These are phyloP conservation scores for Pomatostomus ruficeps DNA, from an alignment of 2,113 vertebrate species.

Conservation along the genomic window DNA sequence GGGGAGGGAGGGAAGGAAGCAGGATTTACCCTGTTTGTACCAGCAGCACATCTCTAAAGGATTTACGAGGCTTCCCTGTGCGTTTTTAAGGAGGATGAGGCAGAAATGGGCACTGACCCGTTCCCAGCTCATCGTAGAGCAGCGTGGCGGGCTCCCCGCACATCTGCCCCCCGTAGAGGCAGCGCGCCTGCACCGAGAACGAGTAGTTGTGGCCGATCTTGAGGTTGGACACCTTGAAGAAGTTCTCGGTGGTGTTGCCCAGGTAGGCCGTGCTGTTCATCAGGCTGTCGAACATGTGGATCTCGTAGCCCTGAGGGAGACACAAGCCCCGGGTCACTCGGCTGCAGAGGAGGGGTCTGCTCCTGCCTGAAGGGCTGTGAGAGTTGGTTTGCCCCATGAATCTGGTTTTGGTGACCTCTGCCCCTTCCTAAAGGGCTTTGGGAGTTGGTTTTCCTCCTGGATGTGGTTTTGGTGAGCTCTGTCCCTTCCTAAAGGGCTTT, in stretches of 20 bases:
- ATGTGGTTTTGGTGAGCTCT: too few species aligned
- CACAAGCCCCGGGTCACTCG: background rate
- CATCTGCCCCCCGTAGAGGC: constrained; percentile 85
- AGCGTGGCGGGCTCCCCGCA: constrained; percentile 88
- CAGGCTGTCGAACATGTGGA: constrained; percentile 85
- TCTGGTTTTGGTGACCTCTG: too few species aligned
- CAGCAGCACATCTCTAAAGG: rapidly evolving
- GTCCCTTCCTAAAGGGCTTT: background rate
- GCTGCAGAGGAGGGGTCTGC: background rate
- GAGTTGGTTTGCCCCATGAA: background rate
- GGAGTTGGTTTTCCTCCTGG: too few species aligned
- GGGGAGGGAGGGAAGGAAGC: constrained; percentile 51
- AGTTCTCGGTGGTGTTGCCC: constrained; percentile 93
- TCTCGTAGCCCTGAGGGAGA: constrained; percentile 86
- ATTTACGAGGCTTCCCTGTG: background rate
- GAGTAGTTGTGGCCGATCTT: constrained; percentile 91
- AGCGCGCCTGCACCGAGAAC: constrained; percentile 87
- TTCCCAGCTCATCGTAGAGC: constrained; percentile 80
- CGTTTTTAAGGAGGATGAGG: background rate
- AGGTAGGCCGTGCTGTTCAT: constrained; percentile 82
- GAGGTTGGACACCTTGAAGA: constrained; percentile 88
- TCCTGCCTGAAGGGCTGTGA: background rate
- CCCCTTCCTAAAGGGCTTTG: too few species aligned
- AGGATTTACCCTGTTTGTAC: rapidly evolving
- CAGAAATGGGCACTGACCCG: constrained; percentile 57